Conservation (phyloP, 2,797 vertebrate species). For the Acropternis orthonyx region DNA sequence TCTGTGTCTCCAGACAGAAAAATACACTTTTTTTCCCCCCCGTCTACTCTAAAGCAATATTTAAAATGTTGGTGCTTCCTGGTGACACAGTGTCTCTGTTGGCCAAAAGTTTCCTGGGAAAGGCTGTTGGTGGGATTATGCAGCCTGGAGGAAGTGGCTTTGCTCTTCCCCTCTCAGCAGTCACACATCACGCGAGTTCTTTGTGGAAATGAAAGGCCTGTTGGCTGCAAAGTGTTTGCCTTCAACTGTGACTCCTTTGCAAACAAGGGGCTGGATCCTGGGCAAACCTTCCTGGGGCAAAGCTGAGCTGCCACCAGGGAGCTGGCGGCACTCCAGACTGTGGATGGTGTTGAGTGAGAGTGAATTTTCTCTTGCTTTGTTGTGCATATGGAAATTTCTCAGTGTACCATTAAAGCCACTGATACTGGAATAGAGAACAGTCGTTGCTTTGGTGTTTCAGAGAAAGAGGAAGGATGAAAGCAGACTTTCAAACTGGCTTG, state of each 20-base stretch:
- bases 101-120: neutral
- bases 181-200: rapidly evolving
- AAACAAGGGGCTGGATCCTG: neutral
- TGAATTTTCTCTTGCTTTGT: neutral
- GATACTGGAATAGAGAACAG: neutral
- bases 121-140: neutral
- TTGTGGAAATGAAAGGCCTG: neutral
- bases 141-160: neutral
- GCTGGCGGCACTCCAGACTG: neutral
- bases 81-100: neutral
- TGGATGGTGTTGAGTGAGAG: rapidly evolving
- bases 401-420: neutral
- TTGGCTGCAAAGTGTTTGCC: neutral
- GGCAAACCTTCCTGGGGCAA: rapidly evolving
- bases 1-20: neutral
- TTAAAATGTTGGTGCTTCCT: neutral
- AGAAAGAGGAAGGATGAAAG: neutral
- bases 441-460: neutral
- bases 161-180: neutral
- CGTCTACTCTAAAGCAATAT: neutral
- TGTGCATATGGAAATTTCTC: rapidly evolving
- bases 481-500: rapidly evolving
- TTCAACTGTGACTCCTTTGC: neutral
- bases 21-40: neutral
- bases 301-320: neutral